Evolutionary conservation across 2,113 vertebrate species (phyloP), one percentile per base, ranked within the genome.

Genomic region (Apaloderma vittatum): DNA sequence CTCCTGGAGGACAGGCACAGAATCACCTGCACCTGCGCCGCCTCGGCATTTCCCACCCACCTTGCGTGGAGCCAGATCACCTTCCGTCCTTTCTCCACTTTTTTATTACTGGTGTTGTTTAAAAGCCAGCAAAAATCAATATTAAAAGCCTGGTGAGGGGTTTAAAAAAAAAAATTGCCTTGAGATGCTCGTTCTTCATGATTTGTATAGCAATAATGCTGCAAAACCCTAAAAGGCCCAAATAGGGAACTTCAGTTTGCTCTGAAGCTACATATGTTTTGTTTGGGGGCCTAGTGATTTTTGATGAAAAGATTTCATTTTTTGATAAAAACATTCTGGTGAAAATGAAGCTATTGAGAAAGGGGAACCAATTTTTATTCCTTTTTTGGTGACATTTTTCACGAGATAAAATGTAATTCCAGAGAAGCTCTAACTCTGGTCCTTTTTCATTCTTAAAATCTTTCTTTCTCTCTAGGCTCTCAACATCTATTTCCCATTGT

Each of bases 401-500:
- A 92, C 81, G 68, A 77, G 61, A 93, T 75, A 92, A 97, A 96
- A 78, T 93, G 86, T 96, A 94, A 94, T 93, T 94, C 88, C 86
- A 74, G 79, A 86, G 82, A 71, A 75, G 65, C 72, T 86, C 72
- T 72, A 68, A 45, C 68, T 77, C 78, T 63, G 61, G n/a, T 88
- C 32, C 68, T 96, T 97, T 93, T 93, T 95, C 93, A 93, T 98
- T 97, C 84, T 84, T 86, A 93, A 92, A 93, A 77, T 79, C 55
- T 86, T 85, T 75, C 70, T 94, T 94, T 93, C 62, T 92, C 87
- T 95, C 70, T 30, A 46, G 90, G 91, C 94, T 94, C n/a, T 12
- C 29, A 52, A 76, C 94, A 96, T 97, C 91, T 94, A 92, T 90
- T 96, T 98, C 91, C 89, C 67, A 81, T 96, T 88, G 92, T 97